Conservation (phyloP, 2,113 vertebrate species). For the Crocuta crocuta region DNA sequence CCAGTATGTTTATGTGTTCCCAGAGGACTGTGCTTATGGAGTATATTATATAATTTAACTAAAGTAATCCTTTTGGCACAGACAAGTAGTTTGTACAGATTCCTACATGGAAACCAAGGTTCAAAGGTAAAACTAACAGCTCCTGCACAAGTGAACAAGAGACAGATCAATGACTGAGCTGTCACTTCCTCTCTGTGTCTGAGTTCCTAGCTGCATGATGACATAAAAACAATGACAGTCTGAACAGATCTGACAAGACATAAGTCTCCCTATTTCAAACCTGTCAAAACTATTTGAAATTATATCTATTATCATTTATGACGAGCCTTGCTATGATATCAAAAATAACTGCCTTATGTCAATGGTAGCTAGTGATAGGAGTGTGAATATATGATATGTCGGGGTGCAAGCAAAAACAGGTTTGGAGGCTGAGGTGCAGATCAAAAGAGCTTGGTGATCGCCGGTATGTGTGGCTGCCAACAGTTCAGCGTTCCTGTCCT, state of each 20-base stretch:
- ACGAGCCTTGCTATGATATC: neutral
- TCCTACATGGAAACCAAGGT: neutral
- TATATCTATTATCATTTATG: neutral
- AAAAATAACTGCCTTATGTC: neutral
- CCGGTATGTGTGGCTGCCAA: accelerated
- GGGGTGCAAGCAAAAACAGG: neutral
- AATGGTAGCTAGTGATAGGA: neutral
- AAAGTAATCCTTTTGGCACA: neutral
- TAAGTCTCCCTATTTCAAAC: neutral
- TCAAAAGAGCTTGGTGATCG: neutral
- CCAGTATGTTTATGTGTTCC: neutral
- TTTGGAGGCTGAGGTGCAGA: neutral
- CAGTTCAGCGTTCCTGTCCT: neutral
- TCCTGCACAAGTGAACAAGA: neutral
- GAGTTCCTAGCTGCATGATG: neutral
- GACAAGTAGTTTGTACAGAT: neutral
- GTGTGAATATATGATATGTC: accelerated
- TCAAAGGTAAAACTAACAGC: neutral
- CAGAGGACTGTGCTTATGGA: neutral
- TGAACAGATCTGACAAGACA: neutral
- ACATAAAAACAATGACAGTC: neutral
- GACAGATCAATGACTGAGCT: neutral
- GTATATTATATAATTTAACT: neutral
- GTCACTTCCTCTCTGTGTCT: neutral
- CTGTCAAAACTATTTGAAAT: neutral